Percentiles rank a stretch among this genome's conserved stretches.
These are phyloP conservation scores for Halocynthia aurantium DNA, from an alignment of 23 tunicate genomes.

Conservation along the genomic window DNA sequence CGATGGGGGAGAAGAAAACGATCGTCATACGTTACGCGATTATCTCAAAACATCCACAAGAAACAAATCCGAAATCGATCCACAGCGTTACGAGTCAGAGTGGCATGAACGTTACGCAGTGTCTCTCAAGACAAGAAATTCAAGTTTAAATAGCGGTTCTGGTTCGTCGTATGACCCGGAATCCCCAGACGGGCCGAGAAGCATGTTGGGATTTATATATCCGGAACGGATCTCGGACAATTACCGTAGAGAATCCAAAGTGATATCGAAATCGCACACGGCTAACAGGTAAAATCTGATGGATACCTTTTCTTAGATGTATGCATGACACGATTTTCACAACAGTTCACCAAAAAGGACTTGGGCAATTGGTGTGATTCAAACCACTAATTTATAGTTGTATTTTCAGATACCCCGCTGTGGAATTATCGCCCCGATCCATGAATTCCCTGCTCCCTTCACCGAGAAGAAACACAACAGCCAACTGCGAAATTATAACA, in stretches of 20 bases:
- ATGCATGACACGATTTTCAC: not conserved
- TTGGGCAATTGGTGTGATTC: too few relatives aligned
- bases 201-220: not conserved
- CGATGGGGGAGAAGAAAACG: not conserved
- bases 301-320: not conserved
- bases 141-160: not conserved
- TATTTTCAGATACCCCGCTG: conserved; percentile 5
- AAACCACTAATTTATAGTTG: too few relatives aligned
- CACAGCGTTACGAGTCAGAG: too few relatives aligned
- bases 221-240: not conserved
- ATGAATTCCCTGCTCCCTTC: conserved; percentile 1
- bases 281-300: not conserved
- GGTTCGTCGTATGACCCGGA: not conserved
- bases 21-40: not conserved
- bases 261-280: conserved; percentile 1
- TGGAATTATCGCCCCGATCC: conserved; percentile 1
- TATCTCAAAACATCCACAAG: not conserved
- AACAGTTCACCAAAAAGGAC: too few relatives aligned
- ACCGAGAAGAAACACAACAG: not conserved
- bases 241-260: not conserved
- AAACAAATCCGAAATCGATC: not conserved
- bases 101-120: not conserved
- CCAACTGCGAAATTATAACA: not conserved
- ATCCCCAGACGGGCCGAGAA: not conserved
- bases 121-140: not conserved